phyloP scores from a whole-genome alignment of 2,797 vertebrate species.

The Sebastes cheni region DNA sequence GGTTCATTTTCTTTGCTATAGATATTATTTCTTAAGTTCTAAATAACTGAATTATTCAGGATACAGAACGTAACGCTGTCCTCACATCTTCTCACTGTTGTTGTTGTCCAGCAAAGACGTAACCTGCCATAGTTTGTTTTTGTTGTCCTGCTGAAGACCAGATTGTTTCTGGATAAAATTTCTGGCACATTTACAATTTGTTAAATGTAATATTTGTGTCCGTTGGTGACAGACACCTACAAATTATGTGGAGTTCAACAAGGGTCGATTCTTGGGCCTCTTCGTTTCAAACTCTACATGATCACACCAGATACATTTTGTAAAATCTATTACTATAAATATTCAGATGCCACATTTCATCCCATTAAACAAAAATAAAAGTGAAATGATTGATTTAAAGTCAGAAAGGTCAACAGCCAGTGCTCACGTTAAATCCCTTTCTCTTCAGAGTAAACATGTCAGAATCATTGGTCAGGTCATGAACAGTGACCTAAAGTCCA shows the following conservation, averaged over 20 bases:
- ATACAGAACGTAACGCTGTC: not conserved
- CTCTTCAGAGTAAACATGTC: not conserved
- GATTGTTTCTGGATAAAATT: not conserved
- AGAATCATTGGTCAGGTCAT: not conserved
- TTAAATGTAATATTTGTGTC: not conserved
- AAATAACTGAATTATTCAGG: not conserved
- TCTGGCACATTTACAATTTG: not conserved
- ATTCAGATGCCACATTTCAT: not conserved
- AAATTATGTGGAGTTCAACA: not conserved
- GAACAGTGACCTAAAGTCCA: not conserved
- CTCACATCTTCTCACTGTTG: not conserved
- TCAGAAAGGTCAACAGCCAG: too few species aligned
- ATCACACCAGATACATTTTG: not conserved
- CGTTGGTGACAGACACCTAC: not conserved
- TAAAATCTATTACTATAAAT: not conserved
- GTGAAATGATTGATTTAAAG: too few species aligned
- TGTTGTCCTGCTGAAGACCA: not conserved
- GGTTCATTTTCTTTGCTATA: not conserved
- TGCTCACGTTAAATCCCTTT: too few species aligned
- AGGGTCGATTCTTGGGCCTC: not conserved
- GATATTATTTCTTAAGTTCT: not conserved
- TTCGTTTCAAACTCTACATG: not conserved
- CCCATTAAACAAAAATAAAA: too few species aligned
- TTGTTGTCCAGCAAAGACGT: not conserved
- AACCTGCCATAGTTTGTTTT: not conserved